phyloP scores from a whole-genome alignment of 53 echinoderm and acorn worm species.

The Luidia sarsii region DNA sequence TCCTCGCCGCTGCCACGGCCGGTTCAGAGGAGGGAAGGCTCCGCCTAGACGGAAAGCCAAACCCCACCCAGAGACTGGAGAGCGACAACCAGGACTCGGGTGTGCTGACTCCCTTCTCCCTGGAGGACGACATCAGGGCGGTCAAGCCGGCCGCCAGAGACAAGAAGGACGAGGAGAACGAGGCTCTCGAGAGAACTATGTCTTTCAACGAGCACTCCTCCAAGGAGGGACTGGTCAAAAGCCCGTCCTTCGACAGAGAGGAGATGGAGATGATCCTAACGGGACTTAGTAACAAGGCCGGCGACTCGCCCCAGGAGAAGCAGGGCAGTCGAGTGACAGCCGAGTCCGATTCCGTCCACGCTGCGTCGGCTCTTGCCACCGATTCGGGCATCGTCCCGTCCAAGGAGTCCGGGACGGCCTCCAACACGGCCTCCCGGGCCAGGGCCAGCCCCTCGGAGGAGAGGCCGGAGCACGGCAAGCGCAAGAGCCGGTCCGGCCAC shows the following conservation, averaged over 20 bases:
- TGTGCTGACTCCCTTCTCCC: conserved; percentile 29
- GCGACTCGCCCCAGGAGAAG: not conserved
- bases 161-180: conserved; percentile 29
- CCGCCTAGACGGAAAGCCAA: not conserved
- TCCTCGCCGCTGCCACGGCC: not conserved
- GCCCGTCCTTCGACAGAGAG: conserved; percentile 64
- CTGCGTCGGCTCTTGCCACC: not conserved
- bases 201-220: conserved; percentile 30
- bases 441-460: conserved; percentile 1
- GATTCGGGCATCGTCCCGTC: not conserved
- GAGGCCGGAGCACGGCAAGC: conserved; percentile 18
- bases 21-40: not conserved
- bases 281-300: conserved; percentile 4
- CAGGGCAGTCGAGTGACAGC: not conserved
- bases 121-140: conserved; percentile 30
- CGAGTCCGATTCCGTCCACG: not conserved
- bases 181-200: conserved; percentile 16
- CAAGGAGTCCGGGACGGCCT: not conserved
- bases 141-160: conserved; percentile 13
- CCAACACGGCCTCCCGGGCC: conserved; percentile 8
- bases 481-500: conserved; percentile 59
- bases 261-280: conserved; percentile 73
- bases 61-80: conserved; percentile 8
- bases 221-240: conserved; percentile 25
- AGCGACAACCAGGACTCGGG: conserved; percentile 41